Percentiles rank a stretch among this genome's conserved stretches.
phyloP scores from a whole-genome alignment of 23 tunicate genomes.

The Oikopleura dioica region DNA sequence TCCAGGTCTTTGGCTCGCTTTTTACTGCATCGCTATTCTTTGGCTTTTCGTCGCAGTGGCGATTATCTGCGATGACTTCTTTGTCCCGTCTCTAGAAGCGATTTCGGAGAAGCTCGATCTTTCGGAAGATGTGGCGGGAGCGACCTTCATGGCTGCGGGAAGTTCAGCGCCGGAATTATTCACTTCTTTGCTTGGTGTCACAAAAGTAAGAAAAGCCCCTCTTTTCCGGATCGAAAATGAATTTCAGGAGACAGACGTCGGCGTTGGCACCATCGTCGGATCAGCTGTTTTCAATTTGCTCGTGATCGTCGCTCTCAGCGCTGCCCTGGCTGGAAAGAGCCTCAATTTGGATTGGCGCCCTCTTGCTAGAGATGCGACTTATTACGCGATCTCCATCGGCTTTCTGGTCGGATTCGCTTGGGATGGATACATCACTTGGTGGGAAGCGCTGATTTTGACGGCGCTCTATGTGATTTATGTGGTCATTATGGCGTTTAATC shows the following conservation, averaged over 20 bases:
- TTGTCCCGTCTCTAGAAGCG: slow-evolving; percentile 76
- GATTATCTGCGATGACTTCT: slow-evolving; percentile 75
- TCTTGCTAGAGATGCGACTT: slow-evolving; percentile 38
- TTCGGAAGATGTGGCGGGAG: slow-evolving; percentile 89
- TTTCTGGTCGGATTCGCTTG: slow-evolving; percentile 42
- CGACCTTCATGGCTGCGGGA: slow-evolving; percentile 96
- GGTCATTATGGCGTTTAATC: slow-evolving; percentile 41
- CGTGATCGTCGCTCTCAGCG: slow-evolving; percentile 64
- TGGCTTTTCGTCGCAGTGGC: slow-evolving; percentile 20
- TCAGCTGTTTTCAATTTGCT: slow-evolving; percentile 80
- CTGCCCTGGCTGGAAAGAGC: slow-evolving; percentile 57
- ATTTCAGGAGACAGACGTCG: slow-evolving; percentile 45
- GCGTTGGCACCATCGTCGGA: slow-evolving; percentile 79
- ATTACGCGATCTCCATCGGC: slow-evolving; percentile 45
- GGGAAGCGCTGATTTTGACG: slow-evolving; percentile 38
- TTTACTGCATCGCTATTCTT: neutral
- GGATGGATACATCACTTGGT: slow-evolving; percentile 33
- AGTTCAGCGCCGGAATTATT: slow-evolving; percentile 88
- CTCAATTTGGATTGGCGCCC: slow-evolving; percentile 65
- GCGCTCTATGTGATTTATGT: slow-evolving; percentile 40
- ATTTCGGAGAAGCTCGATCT: slow-evolving; percentile 56
- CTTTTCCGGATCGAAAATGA: too few relatives aligned
- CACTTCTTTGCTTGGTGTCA: slow-evolving; percentile 56
- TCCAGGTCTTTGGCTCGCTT: slow-evolving; percentile 6
- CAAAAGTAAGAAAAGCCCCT: slow-evolving; percentile 72